Evolutionary conservation across 2,888 invertebrate genomes (phyloP).

Genomic region (Agonum fuliginosum): DNA sequence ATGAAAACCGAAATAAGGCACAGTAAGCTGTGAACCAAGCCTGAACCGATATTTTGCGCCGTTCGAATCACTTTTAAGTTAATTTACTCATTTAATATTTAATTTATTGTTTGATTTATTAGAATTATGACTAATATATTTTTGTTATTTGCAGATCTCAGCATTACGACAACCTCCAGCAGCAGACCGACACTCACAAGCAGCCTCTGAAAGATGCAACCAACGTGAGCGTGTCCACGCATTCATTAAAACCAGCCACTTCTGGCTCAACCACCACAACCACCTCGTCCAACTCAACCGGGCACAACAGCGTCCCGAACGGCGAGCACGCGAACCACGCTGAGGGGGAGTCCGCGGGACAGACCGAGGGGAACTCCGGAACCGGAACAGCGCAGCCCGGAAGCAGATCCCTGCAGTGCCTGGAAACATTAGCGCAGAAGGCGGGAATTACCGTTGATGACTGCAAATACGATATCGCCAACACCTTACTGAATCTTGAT

Average conservation of each 20-base stretch:
- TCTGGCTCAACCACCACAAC: slow-evolving; percentile 58
- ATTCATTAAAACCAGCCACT: slow-evolving; percentile 19
- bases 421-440: slow-evolving; percentile 83
- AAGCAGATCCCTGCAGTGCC: slow-evolving; percentile 78
- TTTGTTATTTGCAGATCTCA: slow-evolving; percentile 79
- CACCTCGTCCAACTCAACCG: slow-evolving; percentile 67
- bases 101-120: background rate
- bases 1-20: too few species aligned
- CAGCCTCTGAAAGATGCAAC: slow-evolving; percentile 72
- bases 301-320: slow-evolving; percentile 67
- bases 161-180: slow-evolving; percentile 77
- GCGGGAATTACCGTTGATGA: slow-evolving; percentile 85
- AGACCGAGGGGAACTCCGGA: slow-evolving; percentile 32
- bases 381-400: slow-evolving; percentile 63
- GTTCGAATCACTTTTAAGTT: too few species aligned
- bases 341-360: slow-evolving; percentile 14
- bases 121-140: too few species aligned
- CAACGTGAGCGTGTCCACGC: slow-evolving; percentile 66
- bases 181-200: slow-evolving; percentile 73
- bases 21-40: too few species aligned
- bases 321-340: slow-evolving; percentile 64
- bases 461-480: slow-evolving; percentile 82
- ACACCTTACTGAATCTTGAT: slow-evolving; percentile 79
- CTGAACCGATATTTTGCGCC: too few species aligned
- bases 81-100: too few species aligned